A percentile compares a stretch with the other conserved stretches of the same genome.
phyloP scores from a whole-genome alignment of 1,140 invertebrate genomes.

The Diploscapter pachys region DNA sequence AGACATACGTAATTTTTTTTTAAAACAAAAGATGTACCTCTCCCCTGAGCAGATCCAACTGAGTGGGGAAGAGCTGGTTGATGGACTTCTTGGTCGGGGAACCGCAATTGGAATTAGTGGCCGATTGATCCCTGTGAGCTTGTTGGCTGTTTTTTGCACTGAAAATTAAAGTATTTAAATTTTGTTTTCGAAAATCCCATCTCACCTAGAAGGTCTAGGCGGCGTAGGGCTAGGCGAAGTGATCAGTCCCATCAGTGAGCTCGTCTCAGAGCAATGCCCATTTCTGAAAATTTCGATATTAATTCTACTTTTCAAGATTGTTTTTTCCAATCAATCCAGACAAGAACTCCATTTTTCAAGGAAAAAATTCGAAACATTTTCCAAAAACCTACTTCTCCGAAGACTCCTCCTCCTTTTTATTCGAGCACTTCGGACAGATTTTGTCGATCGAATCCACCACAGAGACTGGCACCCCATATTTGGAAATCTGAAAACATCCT shows the following conservation, averaged over 20 bases:
- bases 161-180: too few species aligned
- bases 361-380: background rate
- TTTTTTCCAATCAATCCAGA: too few species aligned
- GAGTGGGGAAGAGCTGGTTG: too few species aligned
- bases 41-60: too few species aligned
- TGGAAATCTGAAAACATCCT: slow-evolving; percentile 3
- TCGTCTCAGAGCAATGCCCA: background rate
- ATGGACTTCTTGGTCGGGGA: too few species aligned
- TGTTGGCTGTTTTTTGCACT: too few species aligned
- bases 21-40: too few species aligned
- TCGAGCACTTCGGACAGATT: slow-evolving; percentile 4
- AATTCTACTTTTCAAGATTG: background rate
- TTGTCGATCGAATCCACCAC: slow-evolving; percentile 1
- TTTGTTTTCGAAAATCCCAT: too few species aligned
- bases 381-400: background rate
- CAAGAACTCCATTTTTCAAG: background rate
- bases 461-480: slow-evolving; percentile 13
- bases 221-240: background rate
- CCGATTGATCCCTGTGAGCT: too few species aligned
- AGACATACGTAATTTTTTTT: too few species aligned
- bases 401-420: background rate
- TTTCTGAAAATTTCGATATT: background rate
- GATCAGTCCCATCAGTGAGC: background rate
- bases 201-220: too few species aligned
- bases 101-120: too few species aligned